Evolutionary conservation across 2,888 invertebrate species (phyloP).

Genomic region (Protophormia terraenovae): DNA sequence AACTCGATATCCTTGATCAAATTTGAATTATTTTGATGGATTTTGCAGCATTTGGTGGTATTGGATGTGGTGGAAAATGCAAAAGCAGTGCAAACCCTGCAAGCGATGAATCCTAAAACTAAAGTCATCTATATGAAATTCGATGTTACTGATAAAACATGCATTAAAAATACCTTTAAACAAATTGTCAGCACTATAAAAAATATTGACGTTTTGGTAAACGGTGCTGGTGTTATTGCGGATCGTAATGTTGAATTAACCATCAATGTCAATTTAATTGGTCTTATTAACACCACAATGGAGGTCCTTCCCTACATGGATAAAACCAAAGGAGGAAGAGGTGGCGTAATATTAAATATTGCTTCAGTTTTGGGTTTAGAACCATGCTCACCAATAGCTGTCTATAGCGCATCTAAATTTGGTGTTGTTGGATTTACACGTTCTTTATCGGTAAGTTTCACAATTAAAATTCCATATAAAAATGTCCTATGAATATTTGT

Average conservation of each 20-base stretch:
- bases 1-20: neutral
- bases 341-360: conserved; percentile 78
- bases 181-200: conserved; percentile 58
- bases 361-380: conserved; percentile 74
- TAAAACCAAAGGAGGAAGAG: conserved; percentile 76
- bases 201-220: conserved; percentile 71
- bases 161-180: conserved; percentile 62
- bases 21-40: neutral
- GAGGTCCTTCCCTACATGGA: conserved; percentile 77
- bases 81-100: conserved; percentile 50
- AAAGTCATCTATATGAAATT: conserved; percentile 63
- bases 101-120: conserved; percentile 53
- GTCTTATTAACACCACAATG: conserved; percentile 69
- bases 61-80: conserved; percentile 68
- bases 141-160: conserved; percentile 68
- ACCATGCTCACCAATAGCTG: conserved; percentile 71
- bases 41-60: conserved; percentile 67
- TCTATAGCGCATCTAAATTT: conserved; percentile 76
- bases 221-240: conserved; percentile 70
- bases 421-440: conserved; percentile 78
- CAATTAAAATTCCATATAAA: neutral
- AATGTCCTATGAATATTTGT: too few relatives aligned
- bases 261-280: conserved; percentile 68
- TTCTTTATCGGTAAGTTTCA: conserved; percentile 72
- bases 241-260: conserved; percentile 68